Percentiles rank a stretch among this genome's conserved stretches.
phyloP scores from a whole-genome alignment of 2,888 invertebrate genomes.

The Incurvaria masculella region DNA sequence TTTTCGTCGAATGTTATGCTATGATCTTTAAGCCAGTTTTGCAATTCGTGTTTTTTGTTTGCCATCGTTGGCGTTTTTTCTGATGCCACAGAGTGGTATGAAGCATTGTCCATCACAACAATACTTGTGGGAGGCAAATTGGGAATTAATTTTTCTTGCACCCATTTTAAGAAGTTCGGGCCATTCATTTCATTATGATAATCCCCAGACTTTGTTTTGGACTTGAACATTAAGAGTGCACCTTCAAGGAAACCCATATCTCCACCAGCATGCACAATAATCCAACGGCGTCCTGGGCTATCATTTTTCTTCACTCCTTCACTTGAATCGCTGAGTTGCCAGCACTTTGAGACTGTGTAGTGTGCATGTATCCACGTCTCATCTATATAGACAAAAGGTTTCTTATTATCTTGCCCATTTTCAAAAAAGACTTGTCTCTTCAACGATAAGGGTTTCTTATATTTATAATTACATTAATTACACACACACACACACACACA shows the following conservation, averaged over 20 bases:
- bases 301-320: neutral
- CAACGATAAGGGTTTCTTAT: no score
- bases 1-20: neutral
- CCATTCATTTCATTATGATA: conserved; percentile 1
- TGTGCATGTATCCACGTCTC: neutral
- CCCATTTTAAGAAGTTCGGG: conserved; percentile 1
- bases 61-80: neutral
- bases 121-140: neutral
- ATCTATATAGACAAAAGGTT: neutral
- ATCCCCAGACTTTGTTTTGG: neutral
- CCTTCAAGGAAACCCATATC: conserved; percentile 1
- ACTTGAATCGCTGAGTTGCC: neutral
- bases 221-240: neutral
- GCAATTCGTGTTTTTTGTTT: neutral
- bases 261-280: neutral
- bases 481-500: no score
- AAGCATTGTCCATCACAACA: conserved; percentile 6
- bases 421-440: no score
- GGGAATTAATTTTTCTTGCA: conserved; percentile 3
- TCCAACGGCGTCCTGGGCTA: neutral
- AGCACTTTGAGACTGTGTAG: neutral
- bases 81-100: conserved; percentile 1
- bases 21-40: neutral
- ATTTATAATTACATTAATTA: no score
- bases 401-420: no score